phyloP scores from a whole-genome alignment of 2,113 vertebrate species.

The Cryptotis parvus region DNA sequence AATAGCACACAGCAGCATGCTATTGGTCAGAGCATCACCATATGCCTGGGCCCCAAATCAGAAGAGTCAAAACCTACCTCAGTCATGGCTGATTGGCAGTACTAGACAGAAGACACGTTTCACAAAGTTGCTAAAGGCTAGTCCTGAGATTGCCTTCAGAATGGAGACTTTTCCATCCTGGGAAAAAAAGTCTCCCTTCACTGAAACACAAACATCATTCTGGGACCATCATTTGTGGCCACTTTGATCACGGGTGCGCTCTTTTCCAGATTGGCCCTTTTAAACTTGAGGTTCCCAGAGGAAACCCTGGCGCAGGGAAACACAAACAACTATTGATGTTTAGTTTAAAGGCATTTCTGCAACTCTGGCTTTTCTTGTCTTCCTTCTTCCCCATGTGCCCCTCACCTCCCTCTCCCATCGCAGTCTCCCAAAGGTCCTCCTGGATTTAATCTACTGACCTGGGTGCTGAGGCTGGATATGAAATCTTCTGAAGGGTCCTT shows the following conservation, averaged over 20 bases:
- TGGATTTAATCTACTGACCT: constrained; percentile 81
- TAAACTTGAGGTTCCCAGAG: constrained; percentile 16
- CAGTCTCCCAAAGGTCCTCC: constrained; percentile 65
- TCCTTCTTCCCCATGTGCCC: neutral
- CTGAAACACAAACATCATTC: neutral
- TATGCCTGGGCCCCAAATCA: neutral
- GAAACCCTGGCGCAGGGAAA: constrained; percentile 3
- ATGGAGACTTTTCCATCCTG: neutral
- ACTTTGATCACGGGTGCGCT: neutral
- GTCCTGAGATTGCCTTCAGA: neutral
- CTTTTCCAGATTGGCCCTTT: constrained; percentile 44
- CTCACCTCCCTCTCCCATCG: neutral
- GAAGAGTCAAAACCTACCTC: neutral
- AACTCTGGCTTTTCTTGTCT: neutral
- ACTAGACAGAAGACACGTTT: neutral
- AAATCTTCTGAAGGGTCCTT: constrained; percentile 84
- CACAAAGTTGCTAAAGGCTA: neutral
- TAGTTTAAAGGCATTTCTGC: constrained; percentile 61
- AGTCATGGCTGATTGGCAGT: no score
- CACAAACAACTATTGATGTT: constrained; percentile 50
- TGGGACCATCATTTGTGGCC: neutral
- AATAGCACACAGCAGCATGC: neutral
- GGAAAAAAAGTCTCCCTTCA: neutral
- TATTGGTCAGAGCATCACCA: neutral
- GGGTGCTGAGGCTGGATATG: constrained; percentile 74